Base-by-base conservation (phyloP, 2,888 invertebrate genomes). In the Apocheima hispidaria region DNA sequence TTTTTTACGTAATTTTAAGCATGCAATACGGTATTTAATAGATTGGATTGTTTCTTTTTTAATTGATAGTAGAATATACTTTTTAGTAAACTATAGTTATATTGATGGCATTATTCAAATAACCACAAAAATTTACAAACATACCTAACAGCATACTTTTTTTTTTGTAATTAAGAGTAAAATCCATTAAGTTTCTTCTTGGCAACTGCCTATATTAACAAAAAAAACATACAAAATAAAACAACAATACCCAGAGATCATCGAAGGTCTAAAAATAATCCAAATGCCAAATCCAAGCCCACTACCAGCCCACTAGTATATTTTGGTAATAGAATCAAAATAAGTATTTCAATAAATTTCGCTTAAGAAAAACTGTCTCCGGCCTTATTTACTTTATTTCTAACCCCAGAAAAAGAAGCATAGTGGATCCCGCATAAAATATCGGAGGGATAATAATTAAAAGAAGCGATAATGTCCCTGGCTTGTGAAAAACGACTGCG, bases 371-470 rank as follows among this genome's bases (percentile, higher is more conserved):
- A 4, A 6, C 20, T 46, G 5, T 20, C 36, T 36, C 5, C 6
- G 26, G 0, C 2, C 12, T 46, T 41, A 43, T 49, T 49, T 41
- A 26, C 16, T 49, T 55, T n/a, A n/a, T n/a, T 53, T 43, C 16
- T 36, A 54, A 65, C 71, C 71, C 70, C 71, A 71, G 21, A 43
- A 67, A 55, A 53, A 48, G 38, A 56, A 41, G 60, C 46, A 62
- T 63, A 66, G 70, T 56, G 44, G 53, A 60, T 66, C 61, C 63
- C 70, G 82, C 81, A 85, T 86, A 89, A 88, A 91, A 91, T 90
- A 91, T 91, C 81, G 89, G 90, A 76, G 84, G 92, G 90, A 91
- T 92, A 91, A 92, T 92, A 92, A 92, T 92, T 92, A 92, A 92
- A 92, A 91, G 90, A 85, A 85, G 91, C 88, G 92, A 92, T 92